Evolutionary conservation across 2,888 invertebrate species (phyloP), one percentile per base, ranked within the genome.

Genomic region (Gasteruption jaculator): DNA sequence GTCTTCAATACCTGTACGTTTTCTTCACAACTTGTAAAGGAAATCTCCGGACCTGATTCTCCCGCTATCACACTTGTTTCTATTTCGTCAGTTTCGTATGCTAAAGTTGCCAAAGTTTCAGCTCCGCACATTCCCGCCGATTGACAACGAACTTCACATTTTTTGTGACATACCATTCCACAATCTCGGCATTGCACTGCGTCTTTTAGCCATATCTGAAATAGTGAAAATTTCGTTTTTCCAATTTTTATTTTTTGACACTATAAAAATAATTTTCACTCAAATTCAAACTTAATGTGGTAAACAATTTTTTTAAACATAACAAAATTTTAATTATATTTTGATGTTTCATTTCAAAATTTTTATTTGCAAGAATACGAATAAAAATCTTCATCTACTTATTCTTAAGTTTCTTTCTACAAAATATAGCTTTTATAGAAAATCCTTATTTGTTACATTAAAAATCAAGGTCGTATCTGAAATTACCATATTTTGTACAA

Each of bases 191-290:
- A 96, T 63, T 91, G 90, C 59, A 91, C 89, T 3, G 93, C 96
- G 60, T 92, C 92, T 73, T 95, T 95, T 47, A 96, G 74, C 96
- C 96, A 96, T 57, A 96, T 95, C 86, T 91, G 26, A 21, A 43
- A n/a, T 27, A 11, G n/a, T 38, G 32, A 11, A 37, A 34, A 22
- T 20, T n/a, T n/a, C n/a, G n/a, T n/a, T n/a, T n/a, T n/a, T n/a
- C n/a, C n/a, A n/a, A n/a, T n/a, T n/a, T n/a, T n/a, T n/a, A n/a
- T n/a, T n/a, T n/a, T n/a, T n/a, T n/a, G n/a, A n/a, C n/a, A n/a
- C n/a, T n/a, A n/a, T n/a, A n/a, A n/a, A n/a, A n/a, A n/a, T n/a
- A n/a, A n/a, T n/a, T n/a, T n/a, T n/a, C n/a, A n/a, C n/a, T n/a
- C n/a, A n/a, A n/a, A n/a, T n/a, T n/a, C n/a, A n/a, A n/a, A n/a